phyloP scores from a whole-genome alignment of 2,113 vertebrate species.

The Silurus asotus region DNA sequence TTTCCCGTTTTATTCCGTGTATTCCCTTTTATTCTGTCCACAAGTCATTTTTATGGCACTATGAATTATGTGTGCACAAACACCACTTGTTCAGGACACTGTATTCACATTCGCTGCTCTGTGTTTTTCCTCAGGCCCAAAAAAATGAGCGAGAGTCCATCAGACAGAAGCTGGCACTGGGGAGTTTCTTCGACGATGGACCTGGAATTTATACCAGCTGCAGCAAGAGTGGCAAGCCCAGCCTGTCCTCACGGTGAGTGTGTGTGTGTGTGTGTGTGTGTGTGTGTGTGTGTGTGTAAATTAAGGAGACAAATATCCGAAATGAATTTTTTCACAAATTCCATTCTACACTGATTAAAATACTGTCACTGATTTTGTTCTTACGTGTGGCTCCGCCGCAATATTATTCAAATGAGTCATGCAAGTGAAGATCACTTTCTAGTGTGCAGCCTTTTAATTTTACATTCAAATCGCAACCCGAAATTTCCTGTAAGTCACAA shows the following conservation, averaged over 20 bases:
- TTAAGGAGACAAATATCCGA: neutral
- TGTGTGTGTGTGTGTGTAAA: neutral
- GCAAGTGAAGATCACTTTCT: conserved; percentile 29
- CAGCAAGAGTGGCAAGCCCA: conserved; percentile 98
- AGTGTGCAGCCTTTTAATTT: neutral
- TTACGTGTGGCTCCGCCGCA: neutral
- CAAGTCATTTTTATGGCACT: neutral
- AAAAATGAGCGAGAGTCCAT: conserved; percentile 99
- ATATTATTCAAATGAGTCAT: conserved; percentile 11
- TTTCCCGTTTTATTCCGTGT: neutral
- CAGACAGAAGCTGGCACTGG: conserved; percentile 97
- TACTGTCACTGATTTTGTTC: conserved; percentile 26
- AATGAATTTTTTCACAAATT: neutral
- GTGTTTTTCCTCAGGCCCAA: conserved; percentile 83
- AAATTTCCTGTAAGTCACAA: conserved; percentile 32
- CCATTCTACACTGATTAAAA: neutral
- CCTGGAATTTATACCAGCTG: conserved; percentile 96
- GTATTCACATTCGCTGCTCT: neutral
- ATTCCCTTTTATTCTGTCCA: neutral
- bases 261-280: neutral
- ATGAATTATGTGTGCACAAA: neutral
- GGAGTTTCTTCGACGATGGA: conserved; percentile 98
- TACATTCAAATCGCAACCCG: conserved; percentile 7
- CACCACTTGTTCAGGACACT: neutral
- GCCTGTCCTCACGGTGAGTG: conserved; percentile 93